Evolutionary conservation across 2,888 invertebrate genomes (phyloP).

Genomic region (Hermaeophaga mercurialis): DNA sequence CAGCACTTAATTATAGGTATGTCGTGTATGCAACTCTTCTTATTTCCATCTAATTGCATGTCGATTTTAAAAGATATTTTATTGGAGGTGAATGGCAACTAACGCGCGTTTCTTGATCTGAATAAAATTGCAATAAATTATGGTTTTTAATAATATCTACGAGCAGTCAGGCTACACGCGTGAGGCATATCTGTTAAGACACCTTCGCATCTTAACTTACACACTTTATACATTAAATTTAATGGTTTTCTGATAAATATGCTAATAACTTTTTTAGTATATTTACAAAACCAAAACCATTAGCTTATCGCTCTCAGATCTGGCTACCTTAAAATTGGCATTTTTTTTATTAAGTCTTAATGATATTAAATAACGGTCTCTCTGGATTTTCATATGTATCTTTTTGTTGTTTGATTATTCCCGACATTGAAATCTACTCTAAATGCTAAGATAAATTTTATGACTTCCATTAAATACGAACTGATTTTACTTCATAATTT

Average conservation of each 20-base stretch:
- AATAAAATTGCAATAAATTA: slow-evolving; percentile 43
- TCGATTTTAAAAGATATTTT: slow-evolving; percentile 49
- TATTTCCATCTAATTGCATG: slow-evolving; percentile 51
- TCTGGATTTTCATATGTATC: no score
- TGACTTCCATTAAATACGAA: no score
- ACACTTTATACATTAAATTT: slow-evolving; percentile 17
- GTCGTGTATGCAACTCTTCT: slow-evolving; percentile 49
- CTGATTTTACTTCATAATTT: no score
- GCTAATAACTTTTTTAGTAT: slow-evolving; percentile 10
- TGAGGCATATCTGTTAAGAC: slow-evolving; percentile 10
- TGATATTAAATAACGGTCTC: slow-evolving; percentile 1
- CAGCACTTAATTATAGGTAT: slow-evolving; percentile 47
- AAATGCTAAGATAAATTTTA: no score
- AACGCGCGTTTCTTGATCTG: slow-evolving; percentile 38
- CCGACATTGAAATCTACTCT: no score
- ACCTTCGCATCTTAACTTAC: slow-evolving; percentile 13
- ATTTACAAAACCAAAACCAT: slow-evolving; percentile 16
- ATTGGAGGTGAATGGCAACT: slow-evolving; percentile 38
- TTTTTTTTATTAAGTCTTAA: background rate
- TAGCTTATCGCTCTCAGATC: slow-evolving; percentile 10
- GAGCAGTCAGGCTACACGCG: slow-evolving; percentile 15
- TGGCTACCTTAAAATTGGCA: slow-evolving; percentile 15
- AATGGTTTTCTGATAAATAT: slow-evolving; percentile 12
- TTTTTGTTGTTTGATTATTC: no score
- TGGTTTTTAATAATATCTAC: slow-evolving; percentile 33